Base-by-base conservation (phyloP, 2,113 vertebrate species). In the Thamnaconus septentrionalis region DNA sequence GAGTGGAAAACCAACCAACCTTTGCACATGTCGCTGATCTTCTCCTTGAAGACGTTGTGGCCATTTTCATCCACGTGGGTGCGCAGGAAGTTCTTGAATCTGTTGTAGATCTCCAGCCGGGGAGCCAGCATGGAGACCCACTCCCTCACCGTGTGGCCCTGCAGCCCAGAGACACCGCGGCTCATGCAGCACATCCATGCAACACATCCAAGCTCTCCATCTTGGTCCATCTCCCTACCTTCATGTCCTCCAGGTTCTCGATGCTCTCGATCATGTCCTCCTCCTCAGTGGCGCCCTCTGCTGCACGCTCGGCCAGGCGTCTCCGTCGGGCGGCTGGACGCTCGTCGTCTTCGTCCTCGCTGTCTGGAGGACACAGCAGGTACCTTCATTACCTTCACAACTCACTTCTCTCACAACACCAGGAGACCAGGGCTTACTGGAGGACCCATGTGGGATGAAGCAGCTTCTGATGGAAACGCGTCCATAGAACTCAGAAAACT, bases 191-290 rank as follows among this genome's bases (percentile, higher is more conserved):
- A 40, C 31, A 11, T 31, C 52, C 52, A 40, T 3, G 3, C 18
- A 4, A 7, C 18, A 31, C 18, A 31, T 31, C 18, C 18, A 31
- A 31, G 18, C 18, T 31, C 18, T 31, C 18, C 18, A 31, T 31
- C 18, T 5, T 10, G 42, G 4, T 42, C 4, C 6, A 0, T 12
- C 7, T 59, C 18, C 18, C 70, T 10, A 88, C 88, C 79, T 98
- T 98, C 93, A 99, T 97, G 78, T 98, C 97, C 74, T 99, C 97
- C 85, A 99, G 88, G 81, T 99, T 99, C 85, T 99, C 97, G 0
- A 99, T 97, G 86, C 97, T 99, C 86, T 99, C 97, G 0, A 99
- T 99, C 96, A 98, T 96, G 48, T 98, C 97, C 53, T 98, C 96
- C 0, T 93, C 93, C 0, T 98, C 96, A 0, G 87, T 88, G 0